Percentiles rank a stretch among this genome's conserved stretches.
These are phyloP conservation scores for Nebria ingens DNA, from an alignment of 1,140 invertebrate species.

Conservation along the genomic window DNA sequence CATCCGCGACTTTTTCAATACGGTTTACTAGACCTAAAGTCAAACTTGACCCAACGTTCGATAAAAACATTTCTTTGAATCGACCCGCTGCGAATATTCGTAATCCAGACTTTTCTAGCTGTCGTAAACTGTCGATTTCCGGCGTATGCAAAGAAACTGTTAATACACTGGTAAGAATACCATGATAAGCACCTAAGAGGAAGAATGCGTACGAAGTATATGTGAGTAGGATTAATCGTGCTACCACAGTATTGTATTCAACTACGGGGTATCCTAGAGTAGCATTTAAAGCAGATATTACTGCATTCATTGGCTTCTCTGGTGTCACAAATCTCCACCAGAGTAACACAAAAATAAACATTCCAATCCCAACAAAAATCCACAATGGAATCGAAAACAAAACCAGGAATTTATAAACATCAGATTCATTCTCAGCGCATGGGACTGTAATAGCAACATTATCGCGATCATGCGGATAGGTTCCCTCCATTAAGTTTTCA, in stretches of 20 bases:
- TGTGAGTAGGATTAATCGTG: neutral
- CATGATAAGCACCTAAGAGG: neutral
- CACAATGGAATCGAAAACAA: neutral
- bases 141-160: neutral
- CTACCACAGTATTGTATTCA: neutral
- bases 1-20: neutral
- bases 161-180: neutral
- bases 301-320: neutral
- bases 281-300: neutral
- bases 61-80: conserved; percentile 1
- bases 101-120: neutral
- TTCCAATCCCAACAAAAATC: neutral
- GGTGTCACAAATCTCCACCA: neutral
- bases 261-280: neutral
- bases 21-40: neutral
- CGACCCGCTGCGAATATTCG: neutral
- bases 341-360: neutral
- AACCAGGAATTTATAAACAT: neutral
- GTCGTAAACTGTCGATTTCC: neutral
- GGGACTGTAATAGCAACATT: neutral
- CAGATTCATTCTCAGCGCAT: neutral
- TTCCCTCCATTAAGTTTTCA: neutral
- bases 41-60: neutral
- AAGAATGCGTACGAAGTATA: neutral
- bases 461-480: neutral